Evolutionary conservation across 2,888 invertebrate genomes (phyloP), one percentile per base, ranked within the genome.

Genomic region (Eupithecia vulgata): DNA sequence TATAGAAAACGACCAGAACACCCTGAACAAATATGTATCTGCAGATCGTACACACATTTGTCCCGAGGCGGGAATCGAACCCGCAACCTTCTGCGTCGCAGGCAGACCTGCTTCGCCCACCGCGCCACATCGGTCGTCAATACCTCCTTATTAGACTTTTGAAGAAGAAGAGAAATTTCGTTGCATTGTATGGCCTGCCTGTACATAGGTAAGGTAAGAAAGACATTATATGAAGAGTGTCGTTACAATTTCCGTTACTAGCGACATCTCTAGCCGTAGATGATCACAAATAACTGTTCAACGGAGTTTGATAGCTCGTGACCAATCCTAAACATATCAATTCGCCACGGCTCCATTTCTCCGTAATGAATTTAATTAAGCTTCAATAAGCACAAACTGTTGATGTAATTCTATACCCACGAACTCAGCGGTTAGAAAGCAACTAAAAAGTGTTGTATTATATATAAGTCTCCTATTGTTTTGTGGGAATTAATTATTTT

Each of bases 401-500:
- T 75, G 74, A 77, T 75, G 83, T 80, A 82, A 82, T 74, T 52
- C 75, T 78, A 81, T 79, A 82, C 75, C 66, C 52, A 42, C 57
- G 72, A 64, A 59, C 40, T 34, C 40, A 34, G 71, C 40, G 30
- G 37, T 67, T 61, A 30, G 75, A 66, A 73, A 64, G 72, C 61
- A 73, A 79, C 77, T 77, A 80, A 80, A 52, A 81, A 76, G 66
- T 74, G 37, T 35, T 35, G 17, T n/a, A 30, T 4, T 25, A 57
- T 71, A 74, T 42, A 72, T 79, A 67, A 34, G 76, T 79, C 80
- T 62, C 42, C 61, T 75, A 79, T 85, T 83, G 82, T 84, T 78
- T 78, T 76, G 80, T 86, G 86, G 81, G 85, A 87, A 84, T 76
- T 37, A 66, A 73, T 45, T 71, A 77, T 75, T 77, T 78, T 76